Base-by-base conservation (phyloP, 2,888 invertebrate species). In the Omphaloscelis lunosa region DNA sequence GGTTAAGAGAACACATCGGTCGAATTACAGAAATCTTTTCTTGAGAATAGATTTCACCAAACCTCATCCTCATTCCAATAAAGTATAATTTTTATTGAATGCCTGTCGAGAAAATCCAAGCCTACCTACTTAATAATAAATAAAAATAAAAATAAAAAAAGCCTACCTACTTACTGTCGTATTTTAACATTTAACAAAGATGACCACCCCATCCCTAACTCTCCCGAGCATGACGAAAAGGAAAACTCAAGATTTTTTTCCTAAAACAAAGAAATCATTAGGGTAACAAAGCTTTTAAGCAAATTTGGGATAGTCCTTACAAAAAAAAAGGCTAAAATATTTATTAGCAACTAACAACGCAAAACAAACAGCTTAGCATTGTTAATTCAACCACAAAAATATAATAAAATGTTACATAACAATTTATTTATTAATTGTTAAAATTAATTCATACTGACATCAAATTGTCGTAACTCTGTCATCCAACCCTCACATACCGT, bases 381-480 rank as follows among this genome's bases (percentile, higher is more conserved):
- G 62, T 27, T 41, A 58, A 73, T 39, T 45, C n/a, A 23, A 34
- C 27, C 6, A 75, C 62, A 67, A 34, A 53, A 45, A 69, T 39
- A 68, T 61, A 75, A 20, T 51, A 68, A 34, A 4, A 56, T 48
- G 68, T 61, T 34, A 63, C 71, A 61, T 61, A 82, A 68, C 71
- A 12, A 8, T 59, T 66, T 17, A 65, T 75, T 71, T 71, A 72
- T 53, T 71, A 5, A 53, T 56, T 34, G 77, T 75, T 45, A 58
- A 82, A 58, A 70, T 70, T 29, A 61, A 23, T 56, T 53, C n/a
- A 8, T 29, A 29, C 0, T 41, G 15, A 29, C 15, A 29, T 3
- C 1, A 39, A 67, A 72, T 45, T 29, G 34, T 12, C 53, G 5
- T 48, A 85, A 76, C 65, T 62, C 5, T 17, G 29, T 17, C 1